Percentiles rank a stretch among this genome's conserved stretches.
Evolutionary conservation across 2,797 vertebrate species (phyloP).

Genomic region (Myiothlypis chrysogaster): DNA sequence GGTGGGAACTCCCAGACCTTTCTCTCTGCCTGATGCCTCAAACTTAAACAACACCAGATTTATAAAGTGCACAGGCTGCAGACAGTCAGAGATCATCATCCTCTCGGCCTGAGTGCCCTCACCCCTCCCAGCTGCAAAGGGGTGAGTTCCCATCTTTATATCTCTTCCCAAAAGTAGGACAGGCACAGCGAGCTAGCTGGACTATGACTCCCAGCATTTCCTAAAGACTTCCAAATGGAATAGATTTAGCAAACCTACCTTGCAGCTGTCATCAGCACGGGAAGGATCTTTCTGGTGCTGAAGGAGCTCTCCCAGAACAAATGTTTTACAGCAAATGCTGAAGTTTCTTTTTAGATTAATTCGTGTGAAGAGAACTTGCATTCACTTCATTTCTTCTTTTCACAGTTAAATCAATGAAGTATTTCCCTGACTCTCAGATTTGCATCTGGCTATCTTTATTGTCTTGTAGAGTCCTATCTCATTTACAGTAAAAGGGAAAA

Average conservation of each 20-base stretch:
- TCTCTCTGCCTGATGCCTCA: not conserved
- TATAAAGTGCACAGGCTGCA: not conserved
- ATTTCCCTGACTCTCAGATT: not conserved
- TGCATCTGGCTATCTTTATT: not conserved
- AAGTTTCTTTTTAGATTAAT: not conserved
- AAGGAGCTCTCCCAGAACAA: not conserved
- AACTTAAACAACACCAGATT: not conserved
- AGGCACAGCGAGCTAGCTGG: not conserved
- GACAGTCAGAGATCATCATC: too few relatives aligned
- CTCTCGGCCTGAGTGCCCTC: not conserved
- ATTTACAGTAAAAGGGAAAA: not conserved
- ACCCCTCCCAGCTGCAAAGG: not conserved
- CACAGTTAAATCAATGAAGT: not conserved
- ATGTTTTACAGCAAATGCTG: not conserved
- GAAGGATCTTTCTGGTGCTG: not conserved
- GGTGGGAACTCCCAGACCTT: not conserved
- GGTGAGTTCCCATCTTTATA: not conserved
- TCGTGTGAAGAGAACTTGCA: not conserved
- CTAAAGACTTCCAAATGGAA: not conserved
- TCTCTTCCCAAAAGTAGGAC: not conserved
- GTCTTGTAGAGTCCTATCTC: not conserved
- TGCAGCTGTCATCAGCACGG: not conserved
- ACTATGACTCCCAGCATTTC: not conserved
- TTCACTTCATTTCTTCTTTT: not conserved
- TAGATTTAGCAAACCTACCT: not conserved